Evolutionary conservation across 2,888 invertebrate genomes (phyloP), one percentile per base, ranked within the genome.

Genomic region (Drosophila fulvimacula): DNA sequence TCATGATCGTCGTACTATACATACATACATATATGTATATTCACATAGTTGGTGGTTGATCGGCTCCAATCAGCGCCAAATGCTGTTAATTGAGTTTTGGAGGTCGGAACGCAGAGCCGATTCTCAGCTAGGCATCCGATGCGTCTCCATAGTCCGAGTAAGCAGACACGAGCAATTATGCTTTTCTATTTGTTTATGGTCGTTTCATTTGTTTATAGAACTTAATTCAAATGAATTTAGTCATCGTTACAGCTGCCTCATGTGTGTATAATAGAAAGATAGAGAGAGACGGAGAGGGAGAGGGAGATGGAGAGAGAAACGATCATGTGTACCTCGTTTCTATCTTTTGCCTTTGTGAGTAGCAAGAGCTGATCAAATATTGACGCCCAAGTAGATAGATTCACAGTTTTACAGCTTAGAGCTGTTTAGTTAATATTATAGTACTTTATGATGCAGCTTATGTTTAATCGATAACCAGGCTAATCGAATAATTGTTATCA

Each of bases 81-180:
- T 74, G 65, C 66, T 66, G 75, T 82, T 84, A 84, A 84, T 88
- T 84, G 85, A 82, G 79, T 85, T 88, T 88, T 76, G 79, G 81
- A 84, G 88, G 88, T 84, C 85, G 61, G n/a, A 44, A 44, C 61
- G 27, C n/a, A 42, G 32, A 58, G 24, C 19, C 42, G 4, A 21
- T 38, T 44, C 39, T 17, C 36, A 44, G 19, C 17, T 59, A 36
- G 34, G 39, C 39, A 30, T 30, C 24, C 38, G 36, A 10, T 19
- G 42, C 62, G 30, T 58, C 49, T 38, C 51, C 58, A 46, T 65
- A 39, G 62, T 5, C 5, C 27, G 27, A 38, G 69, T 61, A 46
- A 58, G 44, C 53, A 48, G 69, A 67, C 75, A 77, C 76, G 61
- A 76, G 64, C 86, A 86, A 86, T 86, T 76, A 81, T 86, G 76